Base-by-base conservation (phyloP, 2,113 vertebrate genomes). In the Coracopsis vasa region DNA sequence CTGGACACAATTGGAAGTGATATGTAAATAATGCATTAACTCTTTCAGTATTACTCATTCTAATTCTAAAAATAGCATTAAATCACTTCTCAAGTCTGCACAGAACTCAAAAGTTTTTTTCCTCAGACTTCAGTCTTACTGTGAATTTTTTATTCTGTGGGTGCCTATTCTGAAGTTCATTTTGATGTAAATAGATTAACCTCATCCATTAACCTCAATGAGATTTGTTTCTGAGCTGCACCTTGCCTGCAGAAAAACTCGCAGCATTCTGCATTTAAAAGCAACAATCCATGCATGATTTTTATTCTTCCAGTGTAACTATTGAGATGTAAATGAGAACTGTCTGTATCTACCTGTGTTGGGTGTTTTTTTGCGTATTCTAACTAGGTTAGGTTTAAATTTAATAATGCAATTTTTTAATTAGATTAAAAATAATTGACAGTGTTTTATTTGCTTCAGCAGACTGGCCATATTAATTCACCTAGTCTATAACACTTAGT, bases 401-500 rank as follows among this genome's bases (percentile, higher is more conserved):
- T 58, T 35, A 58, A 35, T 58, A 24, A 24, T 23, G 33, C 15
- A 35, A 58, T 23, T 58, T 35, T 58, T 95, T 93, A 84, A 96
- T 90, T 81, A 82, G 71, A 47, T 89, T 88, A 86, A 66, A 93
- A 96, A 87, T 93, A 96, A 97, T 90, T 81, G 39, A 21, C 70
- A 35, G 19, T 31, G 10, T 88, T 90, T 50, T 37, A 5, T 80
- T 95, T 91, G 53, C 77, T 95, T 39, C 44, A 74, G 42, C 39
- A 74, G 80, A 31, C 21, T 44, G 41, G 79, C 80, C 42, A 60
- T 90, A 89, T 94, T 95, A 93, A 94, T 95, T 90, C 41, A 58
- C 35, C 47, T 79, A 44, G 72, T 91, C 78, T 78, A 10, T 65
- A 87, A 74, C 50, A 28, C 42, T 87, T 65, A 28, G 23, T 35